These are phyloP conservation scores for Cryptosula pallasiana DNA, from an alignment of 2,888 invertebrate species.

Conservation along the genomic window DNA sequence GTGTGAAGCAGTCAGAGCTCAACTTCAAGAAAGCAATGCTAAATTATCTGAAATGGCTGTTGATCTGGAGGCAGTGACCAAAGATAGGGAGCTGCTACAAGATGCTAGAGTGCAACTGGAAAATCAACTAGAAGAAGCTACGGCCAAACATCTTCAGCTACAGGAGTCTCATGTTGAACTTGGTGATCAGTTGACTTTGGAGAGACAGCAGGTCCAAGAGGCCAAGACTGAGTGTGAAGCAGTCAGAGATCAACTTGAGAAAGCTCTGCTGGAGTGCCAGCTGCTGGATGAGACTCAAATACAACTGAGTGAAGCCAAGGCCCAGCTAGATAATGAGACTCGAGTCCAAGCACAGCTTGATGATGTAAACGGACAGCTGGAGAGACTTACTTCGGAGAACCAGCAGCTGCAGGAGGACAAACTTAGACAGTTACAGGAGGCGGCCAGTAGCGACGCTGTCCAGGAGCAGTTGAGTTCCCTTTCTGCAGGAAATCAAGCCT, in stretches of 20 bases:
- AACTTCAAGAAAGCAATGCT: too few relatives aligned
- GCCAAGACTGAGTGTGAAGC: neutral
- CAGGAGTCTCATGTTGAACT: too few relatives aligned
- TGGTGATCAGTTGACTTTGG: too few relatives aligned
- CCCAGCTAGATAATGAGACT: neutral
- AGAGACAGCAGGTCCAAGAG: too few relatives aligned
- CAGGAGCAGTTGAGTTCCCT: neutral
- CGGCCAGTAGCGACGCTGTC: slow-evolving; percentile 2
- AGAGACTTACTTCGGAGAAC: neutral
- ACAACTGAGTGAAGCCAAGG: neutral
- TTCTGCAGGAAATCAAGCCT: neutral
- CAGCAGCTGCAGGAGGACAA: neutral
- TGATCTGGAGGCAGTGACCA: too few relatives aligned
- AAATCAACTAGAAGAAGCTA: too few relatives aligned
- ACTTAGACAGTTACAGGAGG: neutral
- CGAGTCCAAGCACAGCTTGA: neutral
- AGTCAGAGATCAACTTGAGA: neutral
- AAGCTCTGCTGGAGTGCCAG: neutral
- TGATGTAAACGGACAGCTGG: neutral
- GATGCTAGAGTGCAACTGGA: too few relatives aligned
- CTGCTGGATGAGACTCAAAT: neutral
- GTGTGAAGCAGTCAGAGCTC: too few relatives aligned
- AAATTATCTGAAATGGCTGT: too few relatives aligned
- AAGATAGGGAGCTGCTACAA: too few relatives aligned
- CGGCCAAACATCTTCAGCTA: too few relatives aligned